Conservation (phyloP, 1,140 invertebrate species). For the Luehdorfia chinensis region DNA sequence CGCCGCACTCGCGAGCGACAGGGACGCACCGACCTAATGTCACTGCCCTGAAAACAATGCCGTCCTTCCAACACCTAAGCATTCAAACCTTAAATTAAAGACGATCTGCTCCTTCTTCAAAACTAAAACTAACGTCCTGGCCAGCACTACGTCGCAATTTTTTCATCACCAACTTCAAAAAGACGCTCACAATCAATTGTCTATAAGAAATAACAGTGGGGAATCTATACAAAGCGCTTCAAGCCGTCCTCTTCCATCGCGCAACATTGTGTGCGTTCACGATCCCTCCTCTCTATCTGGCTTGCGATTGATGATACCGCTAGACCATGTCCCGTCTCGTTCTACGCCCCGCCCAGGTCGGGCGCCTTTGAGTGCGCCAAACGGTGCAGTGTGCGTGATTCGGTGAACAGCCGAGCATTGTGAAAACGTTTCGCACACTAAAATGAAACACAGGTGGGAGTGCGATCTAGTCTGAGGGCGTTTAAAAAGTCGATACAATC, state of each 20-base stretch:
- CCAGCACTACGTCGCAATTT: slow-evolving; percentile 17
- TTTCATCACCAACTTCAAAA: slow-evolving; percentile 39
- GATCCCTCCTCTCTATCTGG: slow-evolving; percentile 38
- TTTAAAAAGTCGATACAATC: slow-evolving; percentile 76
- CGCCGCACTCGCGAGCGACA: slow-evolving; percentile 62
- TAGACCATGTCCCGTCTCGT: slow-evolving; percentile 52
- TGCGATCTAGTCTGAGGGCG: slow-evolving; percentile 62
- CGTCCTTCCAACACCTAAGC: slow-evolving; percentile 43
- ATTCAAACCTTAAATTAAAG: slow-evolving; percentile 38
- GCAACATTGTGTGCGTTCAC: slow-evolving; percentile 55
- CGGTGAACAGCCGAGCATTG: slow-evolving; percentile 41
- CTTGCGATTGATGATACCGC: slow-evolving; percentile 30
- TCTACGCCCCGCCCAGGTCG: slow-evolving; percentile 65
- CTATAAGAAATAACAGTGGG: slow-evolving; percentile 66
- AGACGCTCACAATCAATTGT: slow-evolving; percentile 65
- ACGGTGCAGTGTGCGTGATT: slow-evolving; percentile 52
- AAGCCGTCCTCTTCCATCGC: slow-evolving; percentile 64
- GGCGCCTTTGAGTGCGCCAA: slow-evolving; percentile 50
- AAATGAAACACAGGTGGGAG: slow-evolving; percentile 65
- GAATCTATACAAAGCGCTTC: slow-evolving; percentile 69
- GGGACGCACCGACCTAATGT: slow-evolving; percentile 72
- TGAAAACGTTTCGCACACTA: slow-evolving; percentile 56
- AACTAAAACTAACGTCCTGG: slow-evolving; percentile 6
- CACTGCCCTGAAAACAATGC: slow-evolving; percentile 73
- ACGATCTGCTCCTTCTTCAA: no score